A percentile compares a stretch with the other conserved stretches of the same genome.
phyloP scores from a whole-genome alignment of 2,888 invertebrate genomes.

The Pyrochroa serraticornis region DNA sequence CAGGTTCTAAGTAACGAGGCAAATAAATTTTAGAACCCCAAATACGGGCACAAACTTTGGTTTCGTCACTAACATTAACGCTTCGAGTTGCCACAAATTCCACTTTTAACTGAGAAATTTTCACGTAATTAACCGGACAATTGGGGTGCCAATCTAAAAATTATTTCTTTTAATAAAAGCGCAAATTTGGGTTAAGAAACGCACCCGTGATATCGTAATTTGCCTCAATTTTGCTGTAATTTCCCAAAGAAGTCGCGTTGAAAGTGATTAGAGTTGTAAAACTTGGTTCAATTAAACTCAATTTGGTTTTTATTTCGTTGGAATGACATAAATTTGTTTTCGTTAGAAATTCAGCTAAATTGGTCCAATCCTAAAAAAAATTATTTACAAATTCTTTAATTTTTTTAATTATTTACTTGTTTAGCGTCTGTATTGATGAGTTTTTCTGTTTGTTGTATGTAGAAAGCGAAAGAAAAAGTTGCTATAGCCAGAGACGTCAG shows the following conservation, averaged over 20 bases:
- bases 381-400: background rate
- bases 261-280: constrained; percentile 1
- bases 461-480: constrained; percentile 4
- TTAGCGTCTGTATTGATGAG: constrained; percentile 3
- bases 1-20: background rate
- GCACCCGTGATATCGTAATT: constrained; percentile 3
- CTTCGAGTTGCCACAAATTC: background rate
- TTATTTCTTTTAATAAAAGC: background rate
- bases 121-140: background rate
- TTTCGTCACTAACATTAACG: background rate
- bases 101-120: background rate
- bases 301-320: background rate
- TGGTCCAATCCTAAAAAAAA: constrained; percentile 10
- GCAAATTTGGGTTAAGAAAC: background rate
- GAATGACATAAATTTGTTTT: background rate
- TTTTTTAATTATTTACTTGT: constrained; percentile 2
- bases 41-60: constrained; percentile 5
- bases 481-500: constrained; percentile 1
- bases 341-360: background rate
- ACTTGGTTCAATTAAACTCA: background rate
- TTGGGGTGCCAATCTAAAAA: constrained; percentile 1
- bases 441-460: constrained; percentile 4
- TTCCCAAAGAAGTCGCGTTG: background rate
- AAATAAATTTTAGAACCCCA: constrained; percentile 3
- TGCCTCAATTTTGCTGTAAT: constrained; percentile 1